Evolutionary conservation across 2,888 invertebrate species (phyloP).

Genomic region (Megastigmus dorsalis): DNA sequence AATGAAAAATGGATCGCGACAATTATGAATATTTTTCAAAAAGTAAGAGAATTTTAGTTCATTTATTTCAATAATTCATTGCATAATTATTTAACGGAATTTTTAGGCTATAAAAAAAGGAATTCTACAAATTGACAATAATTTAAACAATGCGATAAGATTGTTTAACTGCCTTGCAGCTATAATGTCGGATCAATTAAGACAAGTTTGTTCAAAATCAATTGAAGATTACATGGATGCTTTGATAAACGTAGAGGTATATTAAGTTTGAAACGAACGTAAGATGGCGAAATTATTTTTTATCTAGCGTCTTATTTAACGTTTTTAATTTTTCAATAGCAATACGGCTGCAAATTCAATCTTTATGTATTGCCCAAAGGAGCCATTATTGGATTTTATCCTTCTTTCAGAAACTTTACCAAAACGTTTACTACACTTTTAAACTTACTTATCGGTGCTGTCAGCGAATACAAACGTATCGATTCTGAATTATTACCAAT

Average conservation of each 20-base stretch:
- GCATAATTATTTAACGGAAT: not conserved
- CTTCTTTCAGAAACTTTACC: conserved; percentile 84
- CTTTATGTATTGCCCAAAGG: conserved; percentile 78
- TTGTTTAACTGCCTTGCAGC: conserved; percentile 91
- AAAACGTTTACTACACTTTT: conserved; percentile 82
- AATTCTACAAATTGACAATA: conserved; percentile 81
- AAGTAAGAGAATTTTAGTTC: conserved; percentile 72
- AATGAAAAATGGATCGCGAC: conserved; percentile 81
- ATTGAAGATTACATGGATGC: conserved; percentile 86
- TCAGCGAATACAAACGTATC: conserved; percentile 83
- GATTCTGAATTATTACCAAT: conserved; percentile 76
- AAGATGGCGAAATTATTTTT: no score
- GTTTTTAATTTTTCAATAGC: not conserved
- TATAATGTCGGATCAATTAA: conserved; percentile 92
- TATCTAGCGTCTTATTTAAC: not conserved
- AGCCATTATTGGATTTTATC: conserved; percentile 82
- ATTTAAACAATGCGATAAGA: conserved; percentile 80
- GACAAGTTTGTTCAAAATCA: conserved; percentile 87
- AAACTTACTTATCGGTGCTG: conserved; percentile 84
- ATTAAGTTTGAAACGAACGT: no score
- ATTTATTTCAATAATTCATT: not conserved
- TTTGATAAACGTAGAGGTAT: conserved; percentile 85
- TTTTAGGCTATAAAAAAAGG: conserved; percentile 80
- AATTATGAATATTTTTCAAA: conserved; percentile 79
- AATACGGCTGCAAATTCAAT: conserved; percentile 81